Conservation (phyloP, 2,888 invertebrate genomes). For the Epistrophe grossulariae region DNA sequence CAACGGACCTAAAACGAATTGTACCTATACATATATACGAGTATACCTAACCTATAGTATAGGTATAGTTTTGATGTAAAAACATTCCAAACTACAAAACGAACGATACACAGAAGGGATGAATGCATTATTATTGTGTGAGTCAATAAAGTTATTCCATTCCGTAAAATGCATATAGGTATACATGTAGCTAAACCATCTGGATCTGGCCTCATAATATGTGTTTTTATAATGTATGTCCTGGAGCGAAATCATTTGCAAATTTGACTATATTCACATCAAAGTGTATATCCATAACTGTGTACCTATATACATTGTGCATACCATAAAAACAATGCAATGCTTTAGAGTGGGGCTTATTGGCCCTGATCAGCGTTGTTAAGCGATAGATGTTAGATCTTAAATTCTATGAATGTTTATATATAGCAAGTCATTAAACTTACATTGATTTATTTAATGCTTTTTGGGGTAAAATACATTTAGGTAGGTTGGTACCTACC, state of each 20-base stretch:
- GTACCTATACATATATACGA: no score
- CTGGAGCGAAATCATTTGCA: conserved; percentile 54
- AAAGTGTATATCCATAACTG: conserved; percentile 2
- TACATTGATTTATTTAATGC: background rate
- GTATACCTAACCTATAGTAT: background rate
- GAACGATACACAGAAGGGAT: conserved; percentile 40
- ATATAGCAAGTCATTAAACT: background rate
- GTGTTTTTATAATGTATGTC: conserved; percentile 52
- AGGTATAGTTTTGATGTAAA: conserved; percentile 30
- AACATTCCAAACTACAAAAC: conserved; percentile 30
- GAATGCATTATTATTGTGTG: conserved; percentile 65
- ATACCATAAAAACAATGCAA: conserved; percentile 46
- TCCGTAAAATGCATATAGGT: conserved; percentile 50
- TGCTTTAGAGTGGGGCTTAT: background rate
- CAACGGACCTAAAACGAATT: conserved; percentile 7
- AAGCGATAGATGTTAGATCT: background rate
- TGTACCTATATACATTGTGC: background rate
- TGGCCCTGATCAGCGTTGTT: conserved; percentile 10
- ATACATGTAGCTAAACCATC: conserved; percentile 64
- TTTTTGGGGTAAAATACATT: no score
- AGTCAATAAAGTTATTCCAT: conserved; percentile 73
- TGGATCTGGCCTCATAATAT: conserved; percentile 49
- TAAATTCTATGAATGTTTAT: no score
- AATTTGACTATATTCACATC: conserved; percentile 48
- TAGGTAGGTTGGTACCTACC: no score